phyloP scores from a whole-genome alignment of 1,140 invertebrate genomes.

The Pollicipes pollicipes region DNA sequence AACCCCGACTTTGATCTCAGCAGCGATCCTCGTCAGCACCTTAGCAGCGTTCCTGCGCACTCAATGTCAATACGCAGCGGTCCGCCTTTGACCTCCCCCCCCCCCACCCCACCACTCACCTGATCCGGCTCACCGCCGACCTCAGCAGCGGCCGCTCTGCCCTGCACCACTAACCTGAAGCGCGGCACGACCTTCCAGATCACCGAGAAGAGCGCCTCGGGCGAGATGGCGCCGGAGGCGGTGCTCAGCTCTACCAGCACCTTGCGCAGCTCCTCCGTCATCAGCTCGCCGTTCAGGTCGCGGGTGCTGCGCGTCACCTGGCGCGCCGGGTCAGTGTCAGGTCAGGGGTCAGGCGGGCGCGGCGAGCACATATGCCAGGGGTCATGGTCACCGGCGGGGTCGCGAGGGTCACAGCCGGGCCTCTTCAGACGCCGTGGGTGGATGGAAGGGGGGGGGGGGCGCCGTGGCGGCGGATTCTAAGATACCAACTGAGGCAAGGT shows the following conservation, averaged over 20 bases:
- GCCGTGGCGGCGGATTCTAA: too few relatives aligned
- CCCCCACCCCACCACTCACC: too few relatives aligned
- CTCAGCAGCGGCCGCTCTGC: background rate
- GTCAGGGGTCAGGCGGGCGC: slow-evolving; percentile 3
- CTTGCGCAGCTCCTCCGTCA: slow-evolving; percentile 61
- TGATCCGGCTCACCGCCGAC: too few relatives aligned
- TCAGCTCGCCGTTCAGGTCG: slow-evolving; percentile 43
- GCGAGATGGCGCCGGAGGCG: slow-evolving; percentile 53
- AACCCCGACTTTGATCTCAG: too few relatives aligned
- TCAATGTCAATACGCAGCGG: too few relatives aligned
- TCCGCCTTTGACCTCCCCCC: too few relatives aligned
- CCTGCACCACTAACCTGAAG: slow-evolving; percentile 35
- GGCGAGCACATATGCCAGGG: background rate
- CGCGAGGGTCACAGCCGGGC: background rate
- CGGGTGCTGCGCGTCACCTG: slow-evolving; percentile 40
- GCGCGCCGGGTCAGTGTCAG: too few relatives aligned
- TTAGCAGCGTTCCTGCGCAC: too few relatives aligned
- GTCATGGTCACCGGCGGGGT: background rate
- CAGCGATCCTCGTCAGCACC: too few relatives aligned
- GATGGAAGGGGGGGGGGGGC: too few relatives aligned
- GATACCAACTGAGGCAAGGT: too few relatives aligned
- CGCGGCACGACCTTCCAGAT: slow-evolving; percentile 72
- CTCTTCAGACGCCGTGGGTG: too few relatives aligned
- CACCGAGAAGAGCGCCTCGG: slow-evolving; percentile 58
- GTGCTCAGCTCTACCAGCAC: slow-evolving; percentile 50